These are phyloP conservation scores for Ips nitidus DNA, from an alignment of 1,140 invertebrate species.

Conservation along the genomic window DNA sequence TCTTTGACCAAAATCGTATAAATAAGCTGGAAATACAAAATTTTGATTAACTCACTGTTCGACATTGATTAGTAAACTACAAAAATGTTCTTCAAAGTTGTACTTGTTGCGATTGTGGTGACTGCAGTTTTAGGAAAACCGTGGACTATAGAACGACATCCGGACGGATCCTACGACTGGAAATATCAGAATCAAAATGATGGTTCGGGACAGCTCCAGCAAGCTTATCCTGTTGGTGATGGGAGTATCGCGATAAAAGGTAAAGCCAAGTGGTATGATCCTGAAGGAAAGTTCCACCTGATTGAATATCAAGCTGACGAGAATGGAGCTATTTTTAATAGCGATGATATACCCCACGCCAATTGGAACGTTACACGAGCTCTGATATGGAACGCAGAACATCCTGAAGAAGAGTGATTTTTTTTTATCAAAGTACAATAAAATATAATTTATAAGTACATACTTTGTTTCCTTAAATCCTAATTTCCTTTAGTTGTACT, in stretches of 20 bases:
- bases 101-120: no score
- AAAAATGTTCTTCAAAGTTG: no score
- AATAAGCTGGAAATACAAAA: no score
- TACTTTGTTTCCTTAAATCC: not conserved
- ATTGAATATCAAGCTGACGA: conserved; percentile 62
- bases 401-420: not conserved
- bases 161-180: conserved; percentile 22
- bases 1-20: no score
- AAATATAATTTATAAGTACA: not conserved
- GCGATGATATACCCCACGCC: not conserved
- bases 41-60: no score
- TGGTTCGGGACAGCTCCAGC: conserved; percentile 20
- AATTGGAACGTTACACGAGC: not conserved
- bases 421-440: not conserved
- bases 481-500: not conserved
- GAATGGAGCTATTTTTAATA: not conserved
- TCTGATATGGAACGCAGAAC: not conserved
- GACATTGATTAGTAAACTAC: no score
- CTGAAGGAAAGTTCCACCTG: conserved; percentile 60
- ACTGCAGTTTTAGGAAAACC: no score
- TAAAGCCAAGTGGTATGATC: conserved; percentile 66
- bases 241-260: conserved; percentile 62
- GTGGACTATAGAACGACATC: not conserved
- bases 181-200: conserved; percentile 8
- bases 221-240: conserved; percentile 46